A percentile compares a stretch with the other conserved stretches of the same genome.
phyloP scores from a whole-genome alignment of 2,888 invertebrate genomes.

The Corbicula japonica region DNA sequence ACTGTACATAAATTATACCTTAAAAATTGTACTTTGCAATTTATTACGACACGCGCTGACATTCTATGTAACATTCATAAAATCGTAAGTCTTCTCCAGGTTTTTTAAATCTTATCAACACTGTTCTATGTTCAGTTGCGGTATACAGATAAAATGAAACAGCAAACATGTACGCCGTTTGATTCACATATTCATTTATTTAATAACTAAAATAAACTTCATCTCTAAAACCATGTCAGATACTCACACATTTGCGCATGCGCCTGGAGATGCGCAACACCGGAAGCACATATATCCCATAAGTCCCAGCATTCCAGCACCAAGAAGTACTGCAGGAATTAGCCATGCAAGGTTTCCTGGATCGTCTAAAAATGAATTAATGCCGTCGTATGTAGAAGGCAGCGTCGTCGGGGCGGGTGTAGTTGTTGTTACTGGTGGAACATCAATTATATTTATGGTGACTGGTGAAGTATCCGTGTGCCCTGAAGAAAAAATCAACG shows the following conservation, averaged over 20 bases:
- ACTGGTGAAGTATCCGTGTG: constrained; percentile 47
- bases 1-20: too few species aligned
- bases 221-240: too few species aligned
- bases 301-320: constrained; percentile 43
- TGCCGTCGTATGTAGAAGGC: constrained; percentile 5
- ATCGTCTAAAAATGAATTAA: constrained; percentile 49
- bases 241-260: constrained; percentile 14
- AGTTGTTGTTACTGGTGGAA: constrained; percentile 54
- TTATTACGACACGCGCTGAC: too few species aligned
- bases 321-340: constrained; percentile 56
- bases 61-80: too few species aligned
- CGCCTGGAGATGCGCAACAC: constrained; percentile 46
- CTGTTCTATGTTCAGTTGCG: too few species aligned
- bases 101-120: too few species aligned
- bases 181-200: too few species aligned
- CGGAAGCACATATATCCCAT: constrained; percentile 52
- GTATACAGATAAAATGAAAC: too few species aligned
- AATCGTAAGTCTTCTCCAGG: too few species aligned
- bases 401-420: constrained; percentile 32
- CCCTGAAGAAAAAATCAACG: constrained; percentile 29
- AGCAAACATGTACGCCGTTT: too few species aligned
- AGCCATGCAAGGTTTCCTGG: constrained; percentile 62
- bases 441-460: constrained; percentile 42
- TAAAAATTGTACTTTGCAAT: too few species aligned
- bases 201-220: too few species aligned